Evolutionary conservation across 2,113 vertebrate genomes (phyloP).

Genomic region (Hemicordylus capensis): DNA sequence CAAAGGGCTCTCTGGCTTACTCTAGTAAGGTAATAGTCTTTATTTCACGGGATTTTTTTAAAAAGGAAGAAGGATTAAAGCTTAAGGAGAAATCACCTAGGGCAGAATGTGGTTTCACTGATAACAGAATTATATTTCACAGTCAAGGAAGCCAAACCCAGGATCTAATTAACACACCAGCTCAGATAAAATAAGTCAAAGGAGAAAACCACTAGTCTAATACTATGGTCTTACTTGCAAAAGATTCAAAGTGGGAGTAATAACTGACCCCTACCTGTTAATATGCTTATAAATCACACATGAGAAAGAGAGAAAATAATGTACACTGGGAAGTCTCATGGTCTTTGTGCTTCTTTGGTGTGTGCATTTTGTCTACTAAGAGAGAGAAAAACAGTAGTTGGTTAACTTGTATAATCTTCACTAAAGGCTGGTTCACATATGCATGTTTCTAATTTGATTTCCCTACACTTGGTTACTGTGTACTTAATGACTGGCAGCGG

Average conservation of each 20-base stretch:
- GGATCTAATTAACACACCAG: conserved; percentile 71
- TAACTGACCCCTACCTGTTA: conserved; percentile 26
- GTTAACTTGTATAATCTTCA: background rate
- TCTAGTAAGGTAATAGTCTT: conserved; percentile 67
- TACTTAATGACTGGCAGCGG: background rate
- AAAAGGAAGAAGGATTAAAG: conserved; percentile 69
- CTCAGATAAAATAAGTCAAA: conserved; percentile 68
- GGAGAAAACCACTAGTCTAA: conserved; percentile 60
- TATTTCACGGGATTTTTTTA: conserved; percentile 63
- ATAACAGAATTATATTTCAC: conserved; percentile 77
- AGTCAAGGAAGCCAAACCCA: conserved; percentile 66
- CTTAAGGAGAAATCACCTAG: conserved; percentile 70
- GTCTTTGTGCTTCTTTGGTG: no score
- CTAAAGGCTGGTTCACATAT: background rate
- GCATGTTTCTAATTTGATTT: conserved; percentile 38
- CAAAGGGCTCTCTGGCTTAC: conserved; percentile 61
- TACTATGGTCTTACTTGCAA: conserved; percentile 50
- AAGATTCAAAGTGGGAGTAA: conserved; percentile 56
- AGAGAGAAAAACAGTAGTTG: background rate
- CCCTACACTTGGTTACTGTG: conserved; percentile 17
- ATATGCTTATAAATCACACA: conserved; percentile 28
- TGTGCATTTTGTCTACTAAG: conserved; percentile 20
- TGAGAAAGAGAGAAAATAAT: background rate
- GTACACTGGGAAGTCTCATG: background rate
- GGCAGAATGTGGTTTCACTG: conserved; percentile 75